These are phyloP conservation scores for Uropetala carovei DNA, from an alignment of 2,888 invertebrate species.

Conservation along the genomic window DNA sequence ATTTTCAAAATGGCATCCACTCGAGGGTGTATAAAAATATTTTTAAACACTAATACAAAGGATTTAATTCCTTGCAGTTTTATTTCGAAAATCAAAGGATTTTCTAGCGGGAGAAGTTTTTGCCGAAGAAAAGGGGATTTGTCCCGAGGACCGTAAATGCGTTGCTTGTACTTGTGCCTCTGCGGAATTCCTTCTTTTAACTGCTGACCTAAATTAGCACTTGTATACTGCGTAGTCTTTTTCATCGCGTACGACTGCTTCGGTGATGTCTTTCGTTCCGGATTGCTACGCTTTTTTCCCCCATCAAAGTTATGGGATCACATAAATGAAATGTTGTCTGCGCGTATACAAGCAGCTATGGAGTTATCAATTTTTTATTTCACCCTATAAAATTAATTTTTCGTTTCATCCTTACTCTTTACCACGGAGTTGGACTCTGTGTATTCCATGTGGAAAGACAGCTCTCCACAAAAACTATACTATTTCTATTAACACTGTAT, in stretches of 20 bases:
- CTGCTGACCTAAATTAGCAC: conserved; percentile 31
- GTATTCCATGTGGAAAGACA: no score
- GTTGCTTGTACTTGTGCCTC: not conserved
- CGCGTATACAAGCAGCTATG: no score
- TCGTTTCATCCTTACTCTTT: no score
- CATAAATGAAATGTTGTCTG: not conserved
- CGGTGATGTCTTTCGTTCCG: not conserved
- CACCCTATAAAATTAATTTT: no score
- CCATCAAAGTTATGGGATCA: not conserved
- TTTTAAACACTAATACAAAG: not conserved
- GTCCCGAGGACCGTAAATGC: conserved; percentile 2
- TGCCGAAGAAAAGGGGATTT: not conserved
- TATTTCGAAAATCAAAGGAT: not conserved
- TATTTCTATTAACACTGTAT: no score
- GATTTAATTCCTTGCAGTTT: conserved; percentile 3
- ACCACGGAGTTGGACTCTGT: no score
- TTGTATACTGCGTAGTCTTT: not conserved
- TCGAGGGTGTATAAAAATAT: not conserved
- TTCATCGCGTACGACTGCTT: not conserved
- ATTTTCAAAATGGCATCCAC: not conserved
- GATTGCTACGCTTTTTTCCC: not conserved
- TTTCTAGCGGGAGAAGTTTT: not conserved
- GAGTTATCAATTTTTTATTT: no score
- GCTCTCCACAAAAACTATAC: no score
- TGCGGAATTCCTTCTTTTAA: not conserved